A percentile compares a stretch with the other conserved stretches of the same genome.
Evolutionary conservation across 2,113 vertebrate species (phyloP).

Genomic region (Anas platyrhynchos): DNA sequence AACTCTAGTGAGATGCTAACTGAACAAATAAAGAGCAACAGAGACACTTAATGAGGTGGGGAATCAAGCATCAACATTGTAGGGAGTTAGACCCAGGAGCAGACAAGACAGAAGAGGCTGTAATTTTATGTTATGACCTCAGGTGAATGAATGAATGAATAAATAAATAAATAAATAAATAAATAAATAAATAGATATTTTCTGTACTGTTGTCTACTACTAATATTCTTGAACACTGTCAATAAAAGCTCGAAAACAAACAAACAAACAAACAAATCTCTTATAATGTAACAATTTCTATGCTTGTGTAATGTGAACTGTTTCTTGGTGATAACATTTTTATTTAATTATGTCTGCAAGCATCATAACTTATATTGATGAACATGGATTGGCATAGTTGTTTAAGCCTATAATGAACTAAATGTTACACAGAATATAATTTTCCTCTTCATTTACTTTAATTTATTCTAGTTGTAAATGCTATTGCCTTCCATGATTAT

Average conservation of each 20-base stretch:
- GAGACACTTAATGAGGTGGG: background rate
- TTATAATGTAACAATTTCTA: conserved; percentile 45
- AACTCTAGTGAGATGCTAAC: conserved; percentile 17
- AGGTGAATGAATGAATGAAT: background rate
- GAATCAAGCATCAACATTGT: background rate
- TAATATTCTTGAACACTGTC: background rate
- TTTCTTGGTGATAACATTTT: conserved; percentile 66
- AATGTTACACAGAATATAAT: conserved; percentile 74
- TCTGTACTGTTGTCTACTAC: background rate
- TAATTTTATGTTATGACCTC: background rate
- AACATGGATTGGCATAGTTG: conserved; percentile 66
- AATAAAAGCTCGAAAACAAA: background rate
- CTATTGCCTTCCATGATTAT: conserved; percentile 57
- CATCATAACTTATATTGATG: conserved; percentile 70
- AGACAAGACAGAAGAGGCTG: background rate
- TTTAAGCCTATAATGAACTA: conserved; percentile 74
- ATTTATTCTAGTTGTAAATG: conserved; percentile 77
- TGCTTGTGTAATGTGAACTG: conserved; percentile 17
- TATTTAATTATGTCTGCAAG: conserved; percentile 73
- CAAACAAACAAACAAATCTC: background rate
- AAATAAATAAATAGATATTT: background rate
- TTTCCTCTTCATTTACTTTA: conserved; percentile 80
- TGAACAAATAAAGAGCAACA: background rate
- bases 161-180: background rate
- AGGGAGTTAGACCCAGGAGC: background rate